Evolutionary conservation across 2,888 invertebrate species (phyloP), one percentile per base, ranked within the genome.

Genomic region (Tigriopus californicus): DNA sequence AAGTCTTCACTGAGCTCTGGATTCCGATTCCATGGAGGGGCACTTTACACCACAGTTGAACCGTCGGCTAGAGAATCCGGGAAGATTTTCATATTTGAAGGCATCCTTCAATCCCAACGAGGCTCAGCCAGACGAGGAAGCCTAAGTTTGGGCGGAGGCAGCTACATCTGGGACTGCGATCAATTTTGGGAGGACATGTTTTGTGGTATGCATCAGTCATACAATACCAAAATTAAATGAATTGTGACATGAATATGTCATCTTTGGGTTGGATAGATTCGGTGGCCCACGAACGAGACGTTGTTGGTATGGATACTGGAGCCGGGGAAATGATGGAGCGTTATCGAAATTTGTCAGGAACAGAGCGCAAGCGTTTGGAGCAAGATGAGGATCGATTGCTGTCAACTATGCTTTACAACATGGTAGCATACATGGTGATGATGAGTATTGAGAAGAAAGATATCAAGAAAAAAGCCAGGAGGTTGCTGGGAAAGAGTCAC

Each of bases 171-270:
- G 97, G 95, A 97, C 72, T 92, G 97, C 76, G 90, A 92, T 87
- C 91, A 92, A 69, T 98, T 98, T 73, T 99, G 98, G 98, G 98
- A 99, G 71, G 97, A 98, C 70, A 87, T 92, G 0, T 99, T 98
- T 70, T 49, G 49, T 49, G 49, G 33, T 33, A 33, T 5, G 33
- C 8, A n/a, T n/a, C n/a, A 8, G 33, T 33, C 33, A 33, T 33
- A 33, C n/a, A n/a, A n/a, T n/a, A n/a, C n/a, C n/a, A n/a, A n/a
- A n/a, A n/a, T n/a, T n/a, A n/a, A n/a, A n/a, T n/a, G n/a, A n/a
- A n/a, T n/a, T n/a, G n/a, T n/a, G n/a, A n/a, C n/a, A n/a, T n/a
- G n/a, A n/a, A n/a, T n/a, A n/a, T n/a, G n/a, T n/a, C n/a, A n/a
- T 33, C 3, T 33, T 33, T 33, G 3, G 33, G 33, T 8, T 33